phyloP scores from a whole-genome alignment of 2,888 invertebrate species.

The Drosophila paracracens region DNA sequence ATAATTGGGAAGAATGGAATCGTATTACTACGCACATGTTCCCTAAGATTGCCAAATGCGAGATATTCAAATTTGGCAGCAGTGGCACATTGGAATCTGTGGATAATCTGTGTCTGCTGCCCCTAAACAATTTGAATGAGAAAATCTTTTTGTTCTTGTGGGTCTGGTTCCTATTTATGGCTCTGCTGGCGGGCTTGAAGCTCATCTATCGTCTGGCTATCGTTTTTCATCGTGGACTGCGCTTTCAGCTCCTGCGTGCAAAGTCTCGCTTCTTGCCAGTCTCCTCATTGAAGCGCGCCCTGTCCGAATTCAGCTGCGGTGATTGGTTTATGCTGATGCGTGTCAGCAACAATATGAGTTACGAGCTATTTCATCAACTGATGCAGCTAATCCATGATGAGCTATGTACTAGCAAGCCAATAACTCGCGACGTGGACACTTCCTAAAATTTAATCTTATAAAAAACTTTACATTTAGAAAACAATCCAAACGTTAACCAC shows the following conservation, averaged over 20 bases:
- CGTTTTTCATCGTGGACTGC: conserved; percentile 85
- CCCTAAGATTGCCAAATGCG: conserved; percentile 93
- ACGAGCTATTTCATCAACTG: conserved; percentile 88
- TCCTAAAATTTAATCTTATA: conserved; percentile 26
- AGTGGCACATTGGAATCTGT: conserved; percentile 92
- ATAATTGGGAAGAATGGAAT: conserved; percentile 82
- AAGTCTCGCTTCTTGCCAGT: conserved; percentile 71
- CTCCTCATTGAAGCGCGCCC: conserved; percentile 54
- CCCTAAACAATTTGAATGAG: conserved; percentile 92
- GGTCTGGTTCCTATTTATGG: conserved; percentile 90
- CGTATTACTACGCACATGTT: conserved; percentile 82
- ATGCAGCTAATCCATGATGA: conserved; percentile 85
- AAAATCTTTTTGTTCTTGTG: conserved; percentile 91
- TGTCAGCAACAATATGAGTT: conserved; percentile 91
- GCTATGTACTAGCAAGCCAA: conserved; percentile 14
- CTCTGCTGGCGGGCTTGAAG: conserved; percentile 87
- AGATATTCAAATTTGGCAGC: conserved; percentile 93
- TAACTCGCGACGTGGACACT: conserved; percentile 26
- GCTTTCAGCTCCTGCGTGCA: conserved; percentile 74
- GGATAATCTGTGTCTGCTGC: conserved; percentile 91
- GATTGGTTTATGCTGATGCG: conserved; percentile 93
- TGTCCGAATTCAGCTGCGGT: conserved; percentile 86
- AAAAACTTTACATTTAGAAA: not conserved
- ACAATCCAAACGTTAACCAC: not conserved
- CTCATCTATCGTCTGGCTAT: conserved; percentile 88